These are phyloP conservation scores for Druceiella hillmani DNA, from an alignment of 2,888 invertebrate genomes.

Conservation along the genomic window DNA sequence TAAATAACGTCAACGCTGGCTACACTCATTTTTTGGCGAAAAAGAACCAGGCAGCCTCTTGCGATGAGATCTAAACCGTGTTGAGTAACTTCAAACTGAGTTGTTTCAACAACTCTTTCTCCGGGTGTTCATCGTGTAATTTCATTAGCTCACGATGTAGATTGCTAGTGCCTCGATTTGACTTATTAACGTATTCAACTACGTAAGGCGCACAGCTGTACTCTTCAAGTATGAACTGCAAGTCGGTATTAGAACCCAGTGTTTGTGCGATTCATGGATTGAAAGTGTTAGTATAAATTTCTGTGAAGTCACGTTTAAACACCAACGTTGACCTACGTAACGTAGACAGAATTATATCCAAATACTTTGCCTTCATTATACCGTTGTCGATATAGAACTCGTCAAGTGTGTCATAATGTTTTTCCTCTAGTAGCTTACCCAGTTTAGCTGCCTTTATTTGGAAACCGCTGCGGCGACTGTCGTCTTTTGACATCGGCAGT, in stretches of 20 bases:
- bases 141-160: constrained; percentile 28
- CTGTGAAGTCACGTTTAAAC: constrained; percentile 17
- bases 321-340: constrained; percentile 21
- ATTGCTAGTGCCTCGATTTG: constrained; percentile 30
- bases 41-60: constrained; percentile 29
- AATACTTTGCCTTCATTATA: constrained; percentile 25
- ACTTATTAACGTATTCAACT: constrained; percentile 32
- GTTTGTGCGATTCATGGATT: constrained; percentile 23
- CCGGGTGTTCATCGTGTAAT: constrained; percentile 27
- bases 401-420: constrained; percentile 19
- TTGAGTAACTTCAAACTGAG: constrained; percentile 29
- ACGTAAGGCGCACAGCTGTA: constrained; percentile 29
- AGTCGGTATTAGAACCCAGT: constrained; percentile 24
- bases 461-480: too few relatives aligned
- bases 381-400: constrained; percentile 20
- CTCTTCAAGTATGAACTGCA: constrained; percentile 28
- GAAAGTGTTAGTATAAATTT: constrained; percentile 25
- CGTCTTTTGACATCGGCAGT: too few relatives aligned
- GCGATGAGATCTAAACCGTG: constrained; percentile 31
- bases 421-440: constrained; percentile 18
- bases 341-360: constrained; percentile 22
- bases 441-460: constrained; percentile 24
- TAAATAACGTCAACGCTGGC: constrained; percentile 9
- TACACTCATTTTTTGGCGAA: not conserved
- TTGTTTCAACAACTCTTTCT: constrained; percentile 22